phyloP scores from a whole-genome alignment of 2,888 invertebrate genomes.

The Phragmatobia fuliginosa region DNA sequence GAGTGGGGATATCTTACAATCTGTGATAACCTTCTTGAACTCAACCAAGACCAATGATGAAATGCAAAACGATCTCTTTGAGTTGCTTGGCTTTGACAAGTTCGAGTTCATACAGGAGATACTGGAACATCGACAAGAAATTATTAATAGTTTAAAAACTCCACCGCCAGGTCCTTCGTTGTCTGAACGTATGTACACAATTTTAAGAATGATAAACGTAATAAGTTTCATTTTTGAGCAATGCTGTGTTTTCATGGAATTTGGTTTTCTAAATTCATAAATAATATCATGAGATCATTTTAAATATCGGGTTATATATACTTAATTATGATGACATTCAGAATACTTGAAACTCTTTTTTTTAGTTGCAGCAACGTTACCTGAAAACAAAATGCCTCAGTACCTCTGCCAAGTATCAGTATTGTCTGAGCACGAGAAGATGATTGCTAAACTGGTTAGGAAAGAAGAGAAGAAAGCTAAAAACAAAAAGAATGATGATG shows the following conservation, averaged over 20 bases:
- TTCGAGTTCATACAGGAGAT: conserved; percentile 91
- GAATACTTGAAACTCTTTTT: neutral
- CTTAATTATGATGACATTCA: neutral
- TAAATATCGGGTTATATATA: too few relatives aligned
- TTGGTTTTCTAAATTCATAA: too few relatives aligned
- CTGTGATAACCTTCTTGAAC: conserved; percentile 87
- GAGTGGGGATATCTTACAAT: conserved; percentile 86
- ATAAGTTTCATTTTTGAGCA: too few relatives aligned
- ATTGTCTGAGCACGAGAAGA: conserved; percentile 93
- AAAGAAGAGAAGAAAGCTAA: conserved; percentile 94
- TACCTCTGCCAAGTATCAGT: conserved; percentile 94
- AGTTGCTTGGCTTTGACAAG: conserved; percentile 94
- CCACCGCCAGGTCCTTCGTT: conserved; percentile 67
- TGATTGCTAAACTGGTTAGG: conserved; percentile 90
- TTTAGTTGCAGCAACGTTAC: conserved; percentile 70
- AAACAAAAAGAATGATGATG: conserved; percentile 76
- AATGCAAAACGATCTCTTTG: conserved; percentile 94
- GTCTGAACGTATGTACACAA: conserved; percentile 69
- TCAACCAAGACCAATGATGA: conserved; percentile 88
- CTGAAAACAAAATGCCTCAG: conserved; percentile 87
- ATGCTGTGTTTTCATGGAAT: too few relatives aligned
- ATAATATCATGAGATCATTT: too few relatives aligned
- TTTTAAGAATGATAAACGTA: too few relatives aligned
- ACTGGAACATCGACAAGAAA: conserved; percentile 88
- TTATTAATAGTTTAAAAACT: conserved; percentile 74